Percentiles rank a stretch among this genome's conserved stretches.
Conservation (phyloP, 2,113 vertebrate species). For the Pterophyllum scalare region DNA sequence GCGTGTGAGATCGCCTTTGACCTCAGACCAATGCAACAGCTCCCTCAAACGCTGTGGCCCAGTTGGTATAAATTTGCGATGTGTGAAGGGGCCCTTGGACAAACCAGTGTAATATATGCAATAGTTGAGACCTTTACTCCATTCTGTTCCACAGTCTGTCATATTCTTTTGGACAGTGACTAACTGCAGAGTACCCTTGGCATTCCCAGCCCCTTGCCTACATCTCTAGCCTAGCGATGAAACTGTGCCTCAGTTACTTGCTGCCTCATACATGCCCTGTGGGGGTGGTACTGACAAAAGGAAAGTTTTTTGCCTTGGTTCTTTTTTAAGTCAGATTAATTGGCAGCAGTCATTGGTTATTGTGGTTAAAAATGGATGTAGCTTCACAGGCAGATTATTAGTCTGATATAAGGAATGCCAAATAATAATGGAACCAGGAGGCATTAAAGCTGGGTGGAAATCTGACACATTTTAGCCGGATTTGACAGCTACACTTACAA, state of each 20-base stretch:
- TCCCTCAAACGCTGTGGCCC: not conserved
- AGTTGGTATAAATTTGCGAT: not conserved
- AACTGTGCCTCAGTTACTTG: slow-evolving; percentile 54
- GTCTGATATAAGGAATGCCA: not conserved
- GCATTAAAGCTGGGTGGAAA: not conserved
- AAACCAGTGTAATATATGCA: slow-evolving; percentile 69
- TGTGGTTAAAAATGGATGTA: not conserved
- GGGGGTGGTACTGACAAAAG: not conserved
- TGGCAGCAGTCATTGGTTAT: not conserved
- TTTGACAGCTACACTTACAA: not conserved
- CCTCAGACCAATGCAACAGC: not conserved
- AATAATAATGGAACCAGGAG: not conserved
- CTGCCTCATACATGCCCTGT: slow-evolving; percentile 44
- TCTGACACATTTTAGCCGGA: not conserved
- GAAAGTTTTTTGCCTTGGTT: slow-evolving; percentile 10
- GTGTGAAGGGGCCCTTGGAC: slow-evolving; percentile 20
- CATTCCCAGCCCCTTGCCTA: not conserved
- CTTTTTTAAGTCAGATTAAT: not conserved
- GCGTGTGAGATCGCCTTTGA: slow-evolving; percentile 2
- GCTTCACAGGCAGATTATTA: not conserved
- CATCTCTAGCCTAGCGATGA: slow-evolving; percentile 17
- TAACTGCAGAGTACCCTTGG: slow-evolving; percentile 6
- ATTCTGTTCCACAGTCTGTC: slow-evolving; percentile 34
- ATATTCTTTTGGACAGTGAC: not conserved
- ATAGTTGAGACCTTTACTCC: slow-evolving; percentile 56